Conservation (phyloP, 2,888 invertebrate species). For the Sarcophaga carnaria region DNA sequence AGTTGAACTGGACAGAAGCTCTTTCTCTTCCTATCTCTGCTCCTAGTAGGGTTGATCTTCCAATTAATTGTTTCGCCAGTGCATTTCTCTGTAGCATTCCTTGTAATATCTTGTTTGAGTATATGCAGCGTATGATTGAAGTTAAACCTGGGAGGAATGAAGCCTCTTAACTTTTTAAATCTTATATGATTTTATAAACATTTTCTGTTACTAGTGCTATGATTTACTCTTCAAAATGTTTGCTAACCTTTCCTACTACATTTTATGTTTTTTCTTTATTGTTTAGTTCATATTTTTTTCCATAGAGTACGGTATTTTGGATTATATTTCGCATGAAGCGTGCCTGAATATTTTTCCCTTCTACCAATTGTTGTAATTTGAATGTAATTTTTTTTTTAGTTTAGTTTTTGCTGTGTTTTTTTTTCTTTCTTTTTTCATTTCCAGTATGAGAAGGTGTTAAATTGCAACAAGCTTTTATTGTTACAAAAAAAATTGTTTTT, state of each 20-base stretch:
- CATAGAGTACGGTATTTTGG: neutral
- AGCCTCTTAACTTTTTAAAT: too few relatives aligned
- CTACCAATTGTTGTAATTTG: slow-evolving; percentile 18
- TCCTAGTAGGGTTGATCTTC: too few relatives aligned
- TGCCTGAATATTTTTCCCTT: slow-evolving; percentile 50
- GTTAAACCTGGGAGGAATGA: too few relatives aligned
- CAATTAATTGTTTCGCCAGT: too few relatives aligned
- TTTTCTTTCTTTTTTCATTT: neutral
- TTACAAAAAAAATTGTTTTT: neutral
- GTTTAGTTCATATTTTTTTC: slow-evolving; percentile 6
- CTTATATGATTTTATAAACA: too few relatives aligned
- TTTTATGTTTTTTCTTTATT: neutral
- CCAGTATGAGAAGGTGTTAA: slow-evolving; percentile 60
- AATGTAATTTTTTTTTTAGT: neutral
- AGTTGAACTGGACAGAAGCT: too few relatives aligned
- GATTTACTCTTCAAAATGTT: neutral
- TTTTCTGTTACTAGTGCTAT: too few relatives aligned
- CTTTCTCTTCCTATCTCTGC: too few relatives aligned
- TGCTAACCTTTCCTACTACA: neutral
- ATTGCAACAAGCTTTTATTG: slow-evolving; percentile 58
- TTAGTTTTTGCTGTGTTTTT: slow-evolving; percentile 18
- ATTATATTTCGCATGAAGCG: slow-evolving; percentile 55
- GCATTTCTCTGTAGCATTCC: too few relatives aligned
- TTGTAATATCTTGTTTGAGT: too few relatives aligned
- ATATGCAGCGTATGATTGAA: too few relatives aligned